phyloP scores from a whole-genome alignment of 2,113 vertebrate genomes.

The Gnathonemus echidnorhynchus region DNA sequence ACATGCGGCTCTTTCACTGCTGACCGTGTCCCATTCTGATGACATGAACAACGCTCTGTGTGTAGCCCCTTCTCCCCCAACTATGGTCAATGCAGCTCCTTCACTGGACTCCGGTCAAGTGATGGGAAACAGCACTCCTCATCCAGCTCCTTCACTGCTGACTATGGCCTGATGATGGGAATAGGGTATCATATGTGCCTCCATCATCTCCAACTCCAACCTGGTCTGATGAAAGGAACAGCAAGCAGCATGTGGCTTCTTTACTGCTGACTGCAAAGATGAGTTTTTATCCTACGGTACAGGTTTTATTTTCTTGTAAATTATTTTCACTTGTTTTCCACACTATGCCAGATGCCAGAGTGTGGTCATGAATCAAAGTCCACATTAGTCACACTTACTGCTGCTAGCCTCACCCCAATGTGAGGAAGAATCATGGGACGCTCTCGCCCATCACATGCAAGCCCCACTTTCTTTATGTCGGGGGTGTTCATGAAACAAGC shows the following conservation, averaged over 20 bases:
- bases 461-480: no score
- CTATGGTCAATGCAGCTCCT: no score
- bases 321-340: slow-evolving; percentile 42
- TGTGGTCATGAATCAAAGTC: slow-evolving; percentile 40
- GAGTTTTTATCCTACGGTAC: slow-evolving; percentile 49
- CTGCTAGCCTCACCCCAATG: no score
- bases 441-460: no score
- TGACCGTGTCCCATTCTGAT: no score
- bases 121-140: background rate
- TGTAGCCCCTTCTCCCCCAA: no score
- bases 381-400: background rate
- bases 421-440: no score
- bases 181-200: no score
- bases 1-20: background rate
- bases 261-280: slow-evolving; percentile 20
- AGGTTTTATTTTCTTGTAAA: slow-evolving; percentile 53
- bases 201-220: background rate
- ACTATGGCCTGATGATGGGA: background rate
- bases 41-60: no score
- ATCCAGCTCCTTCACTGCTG: background rate
- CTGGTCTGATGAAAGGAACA: background rate
- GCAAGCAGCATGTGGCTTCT: no score
- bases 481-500: background rate
- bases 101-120: background rate
- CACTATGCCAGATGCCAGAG: slow-evolving; percentile 23